phyloP scores from a whole-genome alignment of 2,888 invertebrate genomes.

The Lacanobia wlatinum region DNA sequence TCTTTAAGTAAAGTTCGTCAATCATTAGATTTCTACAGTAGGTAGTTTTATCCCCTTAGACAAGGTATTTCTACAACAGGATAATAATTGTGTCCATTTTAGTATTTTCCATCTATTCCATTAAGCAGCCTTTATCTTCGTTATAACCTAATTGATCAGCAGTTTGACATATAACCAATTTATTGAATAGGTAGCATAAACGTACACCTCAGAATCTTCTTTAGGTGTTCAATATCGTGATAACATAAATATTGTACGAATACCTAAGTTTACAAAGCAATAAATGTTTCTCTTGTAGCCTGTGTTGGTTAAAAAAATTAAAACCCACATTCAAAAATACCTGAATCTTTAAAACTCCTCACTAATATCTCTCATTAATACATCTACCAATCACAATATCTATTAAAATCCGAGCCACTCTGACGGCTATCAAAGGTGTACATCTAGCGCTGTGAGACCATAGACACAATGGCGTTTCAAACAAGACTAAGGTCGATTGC shows the following conservation, averaged over 20 bases:
- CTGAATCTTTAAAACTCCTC: not conserved
- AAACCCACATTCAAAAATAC: not conserved
- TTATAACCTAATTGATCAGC: no score
- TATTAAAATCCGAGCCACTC: slow-evolving; percentile 27
- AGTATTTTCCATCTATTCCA: no score
- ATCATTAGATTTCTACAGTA: not conserved
- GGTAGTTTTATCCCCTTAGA: not conserved
- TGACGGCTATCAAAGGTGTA: slow-evolving; percentile 43
- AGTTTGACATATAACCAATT: no score
- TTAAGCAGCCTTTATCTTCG: no score
- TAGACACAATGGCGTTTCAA: slow-evolving; percentile 76
- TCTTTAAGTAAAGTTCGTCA: no score
- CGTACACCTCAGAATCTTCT: not conserved
- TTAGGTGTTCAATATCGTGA: not conserved
- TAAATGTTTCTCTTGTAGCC: no score
- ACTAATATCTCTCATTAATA: not conserved
- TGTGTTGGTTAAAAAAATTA: no score
- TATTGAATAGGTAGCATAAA: not conserved
- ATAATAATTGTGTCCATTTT: no score
- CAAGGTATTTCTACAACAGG: no score
- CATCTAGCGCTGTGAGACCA: slow-evolving; percentile 63
- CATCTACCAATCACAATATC: slow-evolving; percentile 2
- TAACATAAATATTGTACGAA: no score
- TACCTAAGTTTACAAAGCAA: no score
- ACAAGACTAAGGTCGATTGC: slow-evolving; percentile 83